These are phyloP conservation scores for Oscarella lobularis DNA, from an alignment of 37 sponge, comb jelly and placozoan genomes.

Conservation along the genomic window DNA sequence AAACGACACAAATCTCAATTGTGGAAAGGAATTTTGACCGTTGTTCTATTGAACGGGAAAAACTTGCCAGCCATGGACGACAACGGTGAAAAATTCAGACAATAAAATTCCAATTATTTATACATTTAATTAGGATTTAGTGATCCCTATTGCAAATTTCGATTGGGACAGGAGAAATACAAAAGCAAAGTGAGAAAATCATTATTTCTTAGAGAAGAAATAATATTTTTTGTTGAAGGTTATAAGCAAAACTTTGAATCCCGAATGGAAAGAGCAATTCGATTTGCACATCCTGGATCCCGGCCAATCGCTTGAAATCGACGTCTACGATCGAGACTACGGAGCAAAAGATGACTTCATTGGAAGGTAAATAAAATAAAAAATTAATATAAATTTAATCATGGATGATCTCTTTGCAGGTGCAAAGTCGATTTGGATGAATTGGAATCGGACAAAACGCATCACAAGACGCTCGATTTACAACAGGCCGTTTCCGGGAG, in stretches of 20 bases:
- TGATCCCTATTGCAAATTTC: constrained; percentile 93
- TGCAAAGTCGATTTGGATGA: not conserved
- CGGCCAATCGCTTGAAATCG: constrained; percentile 42
- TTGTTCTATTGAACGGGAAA: constrained; percentile 52
- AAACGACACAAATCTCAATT: not conserved
- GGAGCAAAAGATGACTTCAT: constrained; percentile 70
- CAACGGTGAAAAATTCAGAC: constrained; percentile 42
- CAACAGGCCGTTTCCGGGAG: not conserved
- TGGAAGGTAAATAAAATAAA: constrained; percentile 51
- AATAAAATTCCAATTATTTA: not conserved
- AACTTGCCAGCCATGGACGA: constrained; percentile 67
- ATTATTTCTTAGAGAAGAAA: too few species aligned
- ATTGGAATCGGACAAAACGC: not conserved
- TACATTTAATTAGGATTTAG: constrained; percentile 9
- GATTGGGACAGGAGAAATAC: constrained; percentile 60
- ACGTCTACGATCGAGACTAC: constrained; percentile 75
- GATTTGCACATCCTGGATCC: constrained; percentile 63
- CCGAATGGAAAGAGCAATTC: constrained; percentile 83
- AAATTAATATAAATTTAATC: not conserved
- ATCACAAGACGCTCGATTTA: not conserved
- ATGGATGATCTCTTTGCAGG: not conserved
- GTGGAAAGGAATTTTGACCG: constrained; percentile 41
- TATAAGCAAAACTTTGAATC: constrained; percentile 44
- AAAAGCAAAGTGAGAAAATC: constrained; percentile 78
- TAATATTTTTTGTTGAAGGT: constrained; percentile 28